These are phyloP conservation scores for Procavia capensis DNA, from an alignment of 2,113 vertebrate species.

Conservation along the genomic window DNA sequence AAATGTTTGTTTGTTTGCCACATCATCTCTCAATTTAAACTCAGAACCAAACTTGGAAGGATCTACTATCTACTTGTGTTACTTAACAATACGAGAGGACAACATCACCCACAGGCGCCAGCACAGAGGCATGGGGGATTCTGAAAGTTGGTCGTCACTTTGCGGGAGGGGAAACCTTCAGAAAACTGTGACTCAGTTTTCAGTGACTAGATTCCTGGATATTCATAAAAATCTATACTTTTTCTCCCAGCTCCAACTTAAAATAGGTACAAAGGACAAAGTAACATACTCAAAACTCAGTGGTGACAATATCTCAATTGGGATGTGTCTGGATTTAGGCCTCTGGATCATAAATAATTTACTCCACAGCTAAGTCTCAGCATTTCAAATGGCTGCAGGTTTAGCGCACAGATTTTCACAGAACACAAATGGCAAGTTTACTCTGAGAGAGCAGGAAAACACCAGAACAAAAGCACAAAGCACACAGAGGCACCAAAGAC, in stretches of 20 bases:
- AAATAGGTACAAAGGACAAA: conserved; percentile 1
- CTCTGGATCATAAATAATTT: conserved; percentile 4
- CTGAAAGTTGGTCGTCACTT: background rate
- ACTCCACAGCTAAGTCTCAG: background rate
- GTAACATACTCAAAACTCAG: background rate
- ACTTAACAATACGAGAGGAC: background rate
- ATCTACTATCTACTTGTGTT: background rate
- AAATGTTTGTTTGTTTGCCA: background rate
- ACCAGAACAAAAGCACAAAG: background rate
- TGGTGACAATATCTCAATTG: background rate
- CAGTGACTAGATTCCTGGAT: background rate
- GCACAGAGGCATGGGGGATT: background rate
- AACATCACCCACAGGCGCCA: background rate
- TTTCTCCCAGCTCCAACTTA: background rate
- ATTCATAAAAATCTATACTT: background rate
- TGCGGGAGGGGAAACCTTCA: background rate
- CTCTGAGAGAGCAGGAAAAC: background rate
- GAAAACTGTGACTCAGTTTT: background rate
- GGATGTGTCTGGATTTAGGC: background rate
- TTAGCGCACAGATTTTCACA: background rate
- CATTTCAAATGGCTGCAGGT: background rate
- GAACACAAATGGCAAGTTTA: conserved; percentile 27
- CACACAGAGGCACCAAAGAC: background rate
- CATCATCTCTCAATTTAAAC: background rate
- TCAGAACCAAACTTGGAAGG: background rate